Conservation (phyloP, 1,140 invertebrate species). For the Neocloeon triangulifer region DNA sequence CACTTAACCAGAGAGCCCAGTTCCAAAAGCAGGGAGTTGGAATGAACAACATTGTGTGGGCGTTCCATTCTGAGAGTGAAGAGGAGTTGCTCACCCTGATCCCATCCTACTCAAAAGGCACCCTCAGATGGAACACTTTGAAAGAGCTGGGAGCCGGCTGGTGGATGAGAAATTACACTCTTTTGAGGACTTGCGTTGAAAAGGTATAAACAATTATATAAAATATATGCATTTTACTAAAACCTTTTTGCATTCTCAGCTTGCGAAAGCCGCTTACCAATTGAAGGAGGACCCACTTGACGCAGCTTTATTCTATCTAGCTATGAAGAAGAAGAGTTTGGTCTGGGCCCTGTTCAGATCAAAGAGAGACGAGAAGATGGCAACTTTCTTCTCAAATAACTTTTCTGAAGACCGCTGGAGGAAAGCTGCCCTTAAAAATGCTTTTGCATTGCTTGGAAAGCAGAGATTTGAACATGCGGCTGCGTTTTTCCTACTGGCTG, state of each 20-base stretch:
- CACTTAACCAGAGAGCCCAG: conserved; percentile 60
- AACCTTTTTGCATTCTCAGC: conserved; percentile 13
- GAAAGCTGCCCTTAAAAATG: conserved; percentile 93
- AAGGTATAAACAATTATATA: conserved; percentile 27
- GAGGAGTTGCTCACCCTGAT: conserved; percentile 82
- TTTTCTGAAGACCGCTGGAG: conserved; percentile 84
- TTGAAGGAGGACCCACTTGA: conserved; percentile 84
- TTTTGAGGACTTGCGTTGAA: conserved; percentile 71
- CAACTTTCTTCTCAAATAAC: conserved; percentile 84
- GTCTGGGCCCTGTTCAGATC: conserved; percentile 90
- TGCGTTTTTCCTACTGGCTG: conserved; percentile 86
- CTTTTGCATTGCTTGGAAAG: conserved; percentile 84
- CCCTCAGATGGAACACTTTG: conserved; percentile 74
- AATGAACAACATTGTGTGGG: conserved; percentile 91
- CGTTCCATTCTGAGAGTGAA: conserved; percentile 95
- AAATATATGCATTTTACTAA: conserved; percentile 1
- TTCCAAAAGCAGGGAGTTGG: conserved; percentile 79
- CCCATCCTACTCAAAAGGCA: conserved; percentile 64
- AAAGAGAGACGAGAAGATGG: conserved; percentile 77
- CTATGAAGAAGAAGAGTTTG: conserved; percentile 95
- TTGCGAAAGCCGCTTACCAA: conserved; percentile 82
- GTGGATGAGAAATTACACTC: conserved; percentile 79
- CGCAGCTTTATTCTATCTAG: conserved; percentile 90
- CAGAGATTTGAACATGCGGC: conserved; percentile 88
- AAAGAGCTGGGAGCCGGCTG: conserved; percentile 86